A percentile compares a stretch with the other conserved stretches of the same genome.
phyloP scores from a whole-genome alignment of 2,113 vertebrate species.

The chimpanzee (Pan troglodytes) region NHGRI_mPanTro3-v2.1_pri NC_072404.2:105853501-105854000 shows the following conservation, averaged over 20 bases:
- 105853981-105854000: not conserved
- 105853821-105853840: not conserved
- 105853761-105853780: not conserved
- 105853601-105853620: not conserved
- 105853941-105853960: not conserved
- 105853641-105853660: not conserved
- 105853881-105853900: not conserved
- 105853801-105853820: not conserved
- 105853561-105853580: not conserved
- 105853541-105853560: not conserved
- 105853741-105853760: not conserved
- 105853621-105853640: not conserved
- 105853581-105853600: conserved; percentile 8
- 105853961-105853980: not conserved
- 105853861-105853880: not conserved
- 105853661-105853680: not conserved
- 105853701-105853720: not conserved
- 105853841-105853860: not conserved
- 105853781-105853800: not conserved
- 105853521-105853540: not conserved
- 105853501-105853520: not conserved
- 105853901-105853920: not conserved
- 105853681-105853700: not conserved
- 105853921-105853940: not conserved
- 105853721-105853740: not conserved